Conservation (phyloP, 2,888 invertebrate species). For the Aphodius sticticus region DNA sequence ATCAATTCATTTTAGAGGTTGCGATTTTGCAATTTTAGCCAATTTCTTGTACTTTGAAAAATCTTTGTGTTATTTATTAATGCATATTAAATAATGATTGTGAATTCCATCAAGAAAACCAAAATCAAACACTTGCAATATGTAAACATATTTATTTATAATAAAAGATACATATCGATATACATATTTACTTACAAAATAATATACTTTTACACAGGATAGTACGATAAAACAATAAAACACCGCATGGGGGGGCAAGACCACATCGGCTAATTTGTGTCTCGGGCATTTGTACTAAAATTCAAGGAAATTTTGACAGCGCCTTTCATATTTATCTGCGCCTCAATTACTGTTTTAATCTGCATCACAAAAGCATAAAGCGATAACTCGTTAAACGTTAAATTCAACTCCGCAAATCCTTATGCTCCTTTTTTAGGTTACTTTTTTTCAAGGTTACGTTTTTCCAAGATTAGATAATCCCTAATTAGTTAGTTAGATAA, state of each 20-base stretch:
- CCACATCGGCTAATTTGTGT: slow-evolving; percentile 25
- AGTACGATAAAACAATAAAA: slow-evolving; percentile 28
- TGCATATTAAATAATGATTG: too few relatives aligned
- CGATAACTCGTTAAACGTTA: slow-evolving; percentile 14
- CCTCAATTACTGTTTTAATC: slow-evolving; percentile 25
- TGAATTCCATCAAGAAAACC: too few relatives aligned
- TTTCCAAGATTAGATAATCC: neutral
- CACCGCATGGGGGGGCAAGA: slow-evolving; percentile 31
- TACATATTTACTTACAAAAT: slow-evolving; percentile 34
- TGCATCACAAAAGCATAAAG: slow-evolving; percentile 37
- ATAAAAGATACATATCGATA: slow-evolving; percentile 37
- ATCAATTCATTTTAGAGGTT: too few relatives aligned
- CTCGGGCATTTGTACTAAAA: slow-evolving; percentile 36
- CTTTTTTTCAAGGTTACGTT: neutral
- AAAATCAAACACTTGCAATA: neutral
- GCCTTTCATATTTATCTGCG: slow-evolving; percentile 30
- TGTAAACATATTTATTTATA: slow-evolving; percentile 39
- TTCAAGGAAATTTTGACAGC: slow-evolving; percentile 32
- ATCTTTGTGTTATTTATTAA: too few relatives aligned
- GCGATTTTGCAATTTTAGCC: too few relatives aligned
- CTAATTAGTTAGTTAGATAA: neutral
- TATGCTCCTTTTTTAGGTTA: neutral
- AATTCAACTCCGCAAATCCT: neutral
- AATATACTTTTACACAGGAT: slow-evolving; percentile 21
- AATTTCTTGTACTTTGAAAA: too few relatives aligned